phyloP scores from a whole-genome alignment of 2,888 invertebrate genomes.

The Cotesia congregata region DNA sequence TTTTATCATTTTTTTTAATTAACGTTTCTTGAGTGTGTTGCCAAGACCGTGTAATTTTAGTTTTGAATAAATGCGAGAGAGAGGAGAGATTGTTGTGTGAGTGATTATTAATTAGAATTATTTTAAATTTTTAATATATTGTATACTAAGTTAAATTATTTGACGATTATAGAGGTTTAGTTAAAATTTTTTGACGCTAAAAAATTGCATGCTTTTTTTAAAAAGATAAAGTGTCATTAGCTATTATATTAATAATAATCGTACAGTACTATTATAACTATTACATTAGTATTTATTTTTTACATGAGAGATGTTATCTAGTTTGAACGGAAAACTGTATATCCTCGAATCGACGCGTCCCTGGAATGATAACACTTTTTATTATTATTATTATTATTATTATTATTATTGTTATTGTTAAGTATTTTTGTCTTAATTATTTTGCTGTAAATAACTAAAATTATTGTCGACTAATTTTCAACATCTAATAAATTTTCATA shows the following conservation, averaged over 20 bases:
- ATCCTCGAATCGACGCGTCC: constrained; percentile 35
- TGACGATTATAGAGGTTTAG: background rate
- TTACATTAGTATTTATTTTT: background rate
- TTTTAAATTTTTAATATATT: background rate
- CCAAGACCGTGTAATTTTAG: background rate
- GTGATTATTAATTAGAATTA: background rate
- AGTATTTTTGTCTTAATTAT: too few species aligned
- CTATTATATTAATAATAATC: background rate
- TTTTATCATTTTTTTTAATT: constrained; percentile 37
- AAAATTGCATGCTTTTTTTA: background rate
- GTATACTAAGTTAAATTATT: background rate
- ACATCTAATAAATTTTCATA: too few species aligned
- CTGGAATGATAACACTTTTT: background rate
- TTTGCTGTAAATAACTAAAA: too few species aligned
- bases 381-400: background rate
- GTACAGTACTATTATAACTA: background rate
- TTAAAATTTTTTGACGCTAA: background rate
- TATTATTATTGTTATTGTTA: too few species aligned
- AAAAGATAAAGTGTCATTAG: background rate
- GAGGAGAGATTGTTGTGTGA: background rate
- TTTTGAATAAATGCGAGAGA: background rate
- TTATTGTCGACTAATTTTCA: too few species aligned
- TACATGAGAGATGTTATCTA: constrained; percentile 13
- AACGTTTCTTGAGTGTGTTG: constrained; percentile 35
- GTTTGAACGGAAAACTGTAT: constrained; percentile 35